Evolutionary conservation across 2,113 vertebrate species (phyloP).

Genomic region (Actinemys pallida): DNA sequence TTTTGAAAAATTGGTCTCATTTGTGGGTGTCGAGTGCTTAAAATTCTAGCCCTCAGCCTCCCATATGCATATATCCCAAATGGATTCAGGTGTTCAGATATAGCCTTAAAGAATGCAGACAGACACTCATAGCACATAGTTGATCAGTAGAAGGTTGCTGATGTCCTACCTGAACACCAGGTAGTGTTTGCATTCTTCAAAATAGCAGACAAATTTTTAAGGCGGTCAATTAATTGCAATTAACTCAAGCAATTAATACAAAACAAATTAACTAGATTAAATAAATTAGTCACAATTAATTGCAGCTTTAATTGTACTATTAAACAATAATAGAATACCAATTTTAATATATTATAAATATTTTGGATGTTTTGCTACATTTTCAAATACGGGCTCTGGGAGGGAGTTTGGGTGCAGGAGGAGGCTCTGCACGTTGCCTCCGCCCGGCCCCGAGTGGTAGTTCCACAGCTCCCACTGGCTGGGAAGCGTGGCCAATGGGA

Average conservation of each 20-base stretch:
- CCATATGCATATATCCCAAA: neutral
- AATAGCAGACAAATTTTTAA: neutral
- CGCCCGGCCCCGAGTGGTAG: too few relatives aligned
- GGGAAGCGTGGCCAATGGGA: too few relatives aligned
- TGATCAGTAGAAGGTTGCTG: neutral
- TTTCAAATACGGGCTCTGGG: neutral
- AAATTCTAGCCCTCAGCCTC: neutral
- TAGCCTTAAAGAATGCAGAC: neutral
- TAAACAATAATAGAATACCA: neutral
- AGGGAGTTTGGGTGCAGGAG: too few relatives aligned
- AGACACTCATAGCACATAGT: neutral
- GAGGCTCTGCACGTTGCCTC: too few relatives aligned
- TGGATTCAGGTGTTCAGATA: neutral
- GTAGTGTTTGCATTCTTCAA: neutral
- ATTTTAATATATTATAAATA: neutral
- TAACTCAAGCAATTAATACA: neutral
- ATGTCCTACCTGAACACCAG: neutral
- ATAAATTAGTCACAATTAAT: neutral
- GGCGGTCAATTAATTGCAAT: neutral
- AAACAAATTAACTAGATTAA: neutral
- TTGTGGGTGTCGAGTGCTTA: neutral
- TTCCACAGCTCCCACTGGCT: too few relatives aligned
- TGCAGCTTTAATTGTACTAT: neutral
- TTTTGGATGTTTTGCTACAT: neutral
- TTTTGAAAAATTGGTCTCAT: neutral